Evolutionary conservation across 1,140 invertebrate genomes (phyloP).

Genomic region (Drosophila lacertosa): DNA sequence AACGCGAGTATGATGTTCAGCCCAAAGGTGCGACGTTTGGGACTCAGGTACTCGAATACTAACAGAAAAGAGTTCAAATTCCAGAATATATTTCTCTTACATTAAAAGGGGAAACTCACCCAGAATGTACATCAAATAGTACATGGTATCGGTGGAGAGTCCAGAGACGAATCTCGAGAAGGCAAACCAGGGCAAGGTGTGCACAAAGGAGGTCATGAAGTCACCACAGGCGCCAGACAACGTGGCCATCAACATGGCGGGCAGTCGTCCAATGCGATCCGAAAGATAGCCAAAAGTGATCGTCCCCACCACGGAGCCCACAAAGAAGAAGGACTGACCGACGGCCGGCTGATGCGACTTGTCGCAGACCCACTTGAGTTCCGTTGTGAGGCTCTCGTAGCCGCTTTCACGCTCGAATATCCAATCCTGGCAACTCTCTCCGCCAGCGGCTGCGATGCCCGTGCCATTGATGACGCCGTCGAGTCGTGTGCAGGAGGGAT

Average conservation of each 20-base stretch:
- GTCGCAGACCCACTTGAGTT: conserved; percentile 87
- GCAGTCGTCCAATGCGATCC: conserved; percentile 86
- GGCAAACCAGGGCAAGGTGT: conserved; percentile 84
- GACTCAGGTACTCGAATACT: conserved; percentile 86
- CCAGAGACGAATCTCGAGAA: conserved; percentile 85
- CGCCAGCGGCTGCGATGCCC: conserved; percentile 31
- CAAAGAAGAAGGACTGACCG: conserved; percentile 86
- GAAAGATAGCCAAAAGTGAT: conserved; percentile 85
- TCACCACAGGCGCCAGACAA: conserved; percentile 85
- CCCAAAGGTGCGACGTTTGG: conserved; percentile 85
- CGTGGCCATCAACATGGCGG: conserved; percentile 85
- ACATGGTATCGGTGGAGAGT: conserved; percentile 86
- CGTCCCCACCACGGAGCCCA: conserved; percentile 86
- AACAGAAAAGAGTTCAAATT: conserved; percentile 13
- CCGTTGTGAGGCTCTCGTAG: conserved; percentile 85
- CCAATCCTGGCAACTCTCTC: conserved; percentile 83
- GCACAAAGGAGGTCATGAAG: conserved; percentile 85
- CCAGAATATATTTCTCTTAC: not conserved
- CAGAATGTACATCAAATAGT: conserved; percentile 87
- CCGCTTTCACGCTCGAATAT: conserved; percentile 84
- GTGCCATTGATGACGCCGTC: conserved; percentile 53
- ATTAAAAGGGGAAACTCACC: conserved; percentile 71
- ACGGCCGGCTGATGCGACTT: conserved; percentile 85
- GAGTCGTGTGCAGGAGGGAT: conserved; percentile 63
- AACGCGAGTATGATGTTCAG: conserved; percentile 86